Evolutionary conservation across 2,888 invertebrate genomes (phyloP), one percentile per base, ranked within the genome.

Genomic region (Axea sp.): DNA sequence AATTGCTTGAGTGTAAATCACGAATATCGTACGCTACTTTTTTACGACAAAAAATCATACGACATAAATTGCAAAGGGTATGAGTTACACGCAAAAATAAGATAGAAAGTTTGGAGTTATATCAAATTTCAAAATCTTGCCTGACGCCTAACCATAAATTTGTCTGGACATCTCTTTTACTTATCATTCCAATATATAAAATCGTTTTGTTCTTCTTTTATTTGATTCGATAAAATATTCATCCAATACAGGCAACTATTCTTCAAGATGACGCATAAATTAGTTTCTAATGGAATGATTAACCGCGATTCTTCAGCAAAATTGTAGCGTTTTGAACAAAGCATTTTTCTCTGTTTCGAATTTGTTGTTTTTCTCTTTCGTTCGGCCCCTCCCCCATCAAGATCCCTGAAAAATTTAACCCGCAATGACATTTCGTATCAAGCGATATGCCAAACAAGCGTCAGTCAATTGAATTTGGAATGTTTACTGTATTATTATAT

Each of bases 121-220:
- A 65, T 65, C 65, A 55, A 65, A 65, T 65, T 65, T 55, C 65
- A 47, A 39, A 65, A 55, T 65, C 65, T 55, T n/a, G n/a, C n/a
- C n/a, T n/a, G n/a, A n/a, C n/a, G n/a, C n/a, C n/a, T n/a, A n/a
- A n/a, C 15, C 45, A 24, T 65, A 65, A 55, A 65, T 65, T 45
- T 19, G 19, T 17, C 37, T 8, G 15, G 30, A 31, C 39, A 24
- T 49, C 26, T 51, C 33, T 26, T 33, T 43, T 15, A 49, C 51
- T 62, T n/a, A n/a, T n/a, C n/a, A n/a, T n/a, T n/a, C n/a, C n/a
- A n/a, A n/a, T n/a, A n/a, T n/a, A n/a, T n/a, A n/a, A n/a, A n/a
- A n/a, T n/a, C n/a, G n/a, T n/a, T n/a, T n/a, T n/a, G n/a, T n/a
- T n/a, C n/a, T n/a, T n/a, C n/a, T n/a, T n/a, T n/a, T n/a, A n/a